These are phyloP conservation scores for Ailuropoda melanoleuca DNA, from an alignment of 2,113 vertebrate species.

Conservation along the genomic window DNA sequence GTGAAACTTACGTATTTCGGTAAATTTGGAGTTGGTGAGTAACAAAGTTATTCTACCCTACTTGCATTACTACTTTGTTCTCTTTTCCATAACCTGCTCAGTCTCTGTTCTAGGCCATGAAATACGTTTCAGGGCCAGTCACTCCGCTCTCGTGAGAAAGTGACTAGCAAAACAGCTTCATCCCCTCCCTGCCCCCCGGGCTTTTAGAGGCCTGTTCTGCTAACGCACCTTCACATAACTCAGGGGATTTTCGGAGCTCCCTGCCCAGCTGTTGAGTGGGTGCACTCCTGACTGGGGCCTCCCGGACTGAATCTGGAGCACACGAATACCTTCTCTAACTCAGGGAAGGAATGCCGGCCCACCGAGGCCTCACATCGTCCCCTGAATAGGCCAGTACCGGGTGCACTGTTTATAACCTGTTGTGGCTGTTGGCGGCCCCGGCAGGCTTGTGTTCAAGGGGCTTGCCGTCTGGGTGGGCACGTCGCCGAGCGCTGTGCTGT, in stretches of 20 bases:
- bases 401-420: neutral
- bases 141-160: constrained; percentile 62
- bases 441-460: neutral
- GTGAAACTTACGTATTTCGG: neutral
- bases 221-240: neutral
- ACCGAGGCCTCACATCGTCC: neutral
- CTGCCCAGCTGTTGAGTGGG: neutral
- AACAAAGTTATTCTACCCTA: neutral
- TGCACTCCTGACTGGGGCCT: neutral
- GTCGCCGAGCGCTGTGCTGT: rapidly evolving
- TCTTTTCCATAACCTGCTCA: neutral
- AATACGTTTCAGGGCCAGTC: neutral
- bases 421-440: rapidly evolving
- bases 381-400: neutral
- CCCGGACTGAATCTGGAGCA: neutral
- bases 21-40: neutral
- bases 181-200: constrained; percentile 39
- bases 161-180: constrained; percentile 58
- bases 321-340: neutral
- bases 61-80: neutral
- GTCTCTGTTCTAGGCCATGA: neutral
- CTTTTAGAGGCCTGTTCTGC: neutral
- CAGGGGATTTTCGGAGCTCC: neutral
- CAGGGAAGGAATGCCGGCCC: neutral
- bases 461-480: neutral